Base-by-base conservation (phyloP, 2,113 vertebrate species). In the Cettia cetti region DNA sequence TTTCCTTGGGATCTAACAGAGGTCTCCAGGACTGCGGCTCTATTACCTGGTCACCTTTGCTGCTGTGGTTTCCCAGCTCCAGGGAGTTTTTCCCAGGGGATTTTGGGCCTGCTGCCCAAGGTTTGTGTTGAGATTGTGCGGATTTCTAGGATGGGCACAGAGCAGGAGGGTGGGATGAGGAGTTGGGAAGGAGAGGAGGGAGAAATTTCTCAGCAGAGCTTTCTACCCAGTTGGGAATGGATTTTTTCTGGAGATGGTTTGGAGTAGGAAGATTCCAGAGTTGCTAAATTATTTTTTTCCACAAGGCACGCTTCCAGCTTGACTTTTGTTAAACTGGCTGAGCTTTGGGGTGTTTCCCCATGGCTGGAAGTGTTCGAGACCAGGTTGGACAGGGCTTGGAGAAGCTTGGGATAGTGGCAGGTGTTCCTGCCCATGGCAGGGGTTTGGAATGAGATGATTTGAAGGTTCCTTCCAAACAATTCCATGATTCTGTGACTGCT, bases 331-430 rank as follows among this genome's bases (percentile, higher is more conserved):
- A 42, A 11, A 15, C 13, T 45, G 5, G 15, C 16, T 54, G 40
- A 21, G 6, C 27, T 44, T 63, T 20, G 20, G 47, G n/a, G 31
- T 69, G 19, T 5, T 50, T 22, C 7, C 15, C 7, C 27, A 30
- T 21, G 0, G 0, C 16, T 21, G 44, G 65, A 33, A 52, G 13
- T 6, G 37, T 9, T 18, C n/a, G n/a, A 26, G 24, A 3, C 14
- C 16, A 9, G 24, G 50, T 4, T 71, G 44, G 33, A 65, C 7
- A 12, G 11, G 17, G 9, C 11, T 52, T n/a, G 30, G 50, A 56
- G 72, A 10, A 39, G 4, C 28, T 7, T 65, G 56, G 74, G 11
- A 18, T 10, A 11, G 16, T 14, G 30, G 18, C 39, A 79, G 20
- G 1, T 21, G 20, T 22, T 17, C 27, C 37, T 90, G 42, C 7